Conservation (phyloP, 2,113 vertebrate species). For the Cheirogaleus medius region DNA sequence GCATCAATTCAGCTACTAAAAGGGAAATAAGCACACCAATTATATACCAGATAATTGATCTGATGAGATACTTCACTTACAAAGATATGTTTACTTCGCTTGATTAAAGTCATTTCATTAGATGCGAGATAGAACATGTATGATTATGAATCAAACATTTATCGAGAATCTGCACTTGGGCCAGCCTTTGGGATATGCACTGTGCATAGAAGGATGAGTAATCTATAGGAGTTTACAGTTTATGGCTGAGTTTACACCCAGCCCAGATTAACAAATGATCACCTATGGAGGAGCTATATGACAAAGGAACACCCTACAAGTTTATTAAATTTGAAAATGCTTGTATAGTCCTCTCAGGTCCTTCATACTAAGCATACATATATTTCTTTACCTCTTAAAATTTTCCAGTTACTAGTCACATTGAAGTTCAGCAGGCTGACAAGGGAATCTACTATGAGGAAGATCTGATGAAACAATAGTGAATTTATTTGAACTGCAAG, state of each 20-base stretch:
- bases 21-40: neutral
- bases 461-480: neutral
- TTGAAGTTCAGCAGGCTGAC: neutral
- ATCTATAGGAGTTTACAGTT: neutral
- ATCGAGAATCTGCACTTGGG: neutral
- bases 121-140: neutral
- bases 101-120: neutral
- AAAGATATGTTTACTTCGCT: neutral
- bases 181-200: neutral
- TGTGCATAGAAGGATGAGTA: neutral
- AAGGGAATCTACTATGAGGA: neutral
- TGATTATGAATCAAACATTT: neutral
- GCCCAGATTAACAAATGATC: neutral
- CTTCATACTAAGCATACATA: neutral
- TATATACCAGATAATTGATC: neutral
- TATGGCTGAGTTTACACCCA: neutral
- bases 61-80: neutral
- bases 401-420: neutral
- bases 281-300: neutral
- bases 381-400: neutral
- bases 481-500: neutral
- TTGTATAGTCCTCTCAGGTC: neutral
- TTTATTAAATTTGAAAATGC: neutral
- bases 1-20: conserved; percentile 3
- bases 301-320: neutral